phyloP scores from a whole-genome alignment of 2,888 invertebrate genomes.

The Clitarchus hookeri region DNA sequence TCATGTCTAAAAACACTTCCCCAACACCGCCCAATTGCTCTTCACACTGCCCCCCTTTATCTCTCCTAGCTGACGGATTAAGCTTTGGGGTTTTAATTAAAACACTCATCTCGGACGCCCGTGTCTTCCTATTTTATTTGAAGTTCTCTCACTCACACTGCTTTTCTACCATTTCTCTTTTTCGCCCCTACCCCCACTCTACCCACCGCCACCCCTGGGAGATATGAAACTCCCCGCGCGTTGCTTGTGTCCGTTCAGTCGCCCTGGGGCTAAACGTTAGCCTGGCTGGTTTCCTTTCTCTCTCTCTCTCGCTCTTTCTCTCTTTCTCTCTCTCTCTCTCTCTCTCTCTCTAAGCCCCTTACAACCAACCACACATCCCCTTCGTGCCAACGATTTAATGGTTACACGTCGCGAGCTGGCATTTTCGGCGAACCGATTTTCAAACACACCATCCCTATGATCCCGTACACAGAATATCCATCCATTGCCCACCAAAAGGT shows the following conservation, averaged over 20 bases:
- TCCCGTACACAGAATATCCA: too few species aligned
- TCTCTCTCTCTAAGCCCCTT: neutral
- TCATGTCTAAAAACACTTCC: neutral
- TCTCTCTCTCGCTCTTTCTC: neutral
- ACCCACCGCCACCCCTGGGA: neutral
- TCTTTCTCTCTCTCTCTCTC: too few species aligned
- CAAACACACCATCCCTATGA: too few species aligned
- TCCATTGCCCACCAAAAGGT: too few species aligned
- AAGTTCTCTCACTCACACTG: neutral
- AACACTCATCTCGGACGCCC: neutral
- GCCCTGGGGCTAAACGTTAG: too few species aligned
- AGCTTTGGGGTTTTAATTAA: constrained; percentile 14
- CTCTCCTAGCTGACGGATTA: neutral
- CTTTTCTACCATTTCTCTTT: neutral
- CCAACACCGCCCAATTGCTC: neutral
- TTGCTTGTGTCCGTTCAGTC: too few species aligned
- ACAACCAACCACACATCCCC: neutral
- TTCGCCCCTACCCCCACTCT: neutral
- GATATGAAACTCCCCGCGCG: neutral
- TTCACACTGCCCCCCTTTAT: neutral
- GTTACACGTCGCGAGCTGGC: neutral
- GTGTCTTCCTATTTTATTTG: neutral
- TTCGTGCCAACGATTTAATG: neutral
- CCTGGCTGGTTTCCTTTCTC: neutral
- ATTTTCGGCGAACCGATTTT: too few species aligned